Evolutionary conservation across 2,888 invertebrate genomes (phyloP).

Genomic region (Cheilosia grossa): DNA sequence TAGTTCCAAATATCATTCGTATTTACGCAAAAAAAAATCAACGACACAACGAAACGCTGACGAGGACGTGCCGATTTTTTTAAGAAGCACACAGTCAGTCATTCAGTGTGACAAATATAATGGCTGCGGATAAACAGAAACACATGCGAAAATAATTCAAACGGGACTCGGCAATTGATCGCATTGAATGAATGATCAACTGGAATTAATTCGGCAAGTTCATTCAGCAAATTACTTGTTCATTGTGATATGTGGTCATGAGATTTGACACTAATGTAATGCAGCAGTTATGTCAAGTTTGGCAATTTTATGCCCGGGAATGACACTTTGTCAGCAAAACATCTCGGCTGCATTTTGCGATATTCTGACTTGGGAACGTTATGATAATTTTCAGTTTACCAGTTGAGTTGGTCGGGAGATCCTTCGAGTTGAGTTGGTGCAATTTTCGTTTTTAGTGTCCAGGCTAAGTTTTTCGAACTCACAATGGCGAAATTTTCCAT

Average conservation of each 20-base stretch:
- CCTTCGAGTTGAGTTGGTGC: no score
- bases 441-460: no score
- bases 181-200: slow-evolving; percentile 45
- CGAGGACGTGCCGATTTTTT: slow-evolving; percentile 51
- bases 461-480: no score
- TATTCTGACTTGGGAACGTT: background rate
- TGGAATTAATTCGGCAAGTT: slow-evolving; percentile 44
- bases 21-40: slow-evolving; percentile 31
- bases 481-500: no score
- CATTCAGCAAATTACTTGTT: slow-evolving; percentile 47
- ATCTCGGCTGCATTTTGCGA: background rate
- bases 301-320: slow-evolving; percentile 26
- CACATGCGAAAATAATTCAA: slow-evolving; percentile 51
- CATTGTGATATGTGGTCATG: slow-evolving; percentile 37
- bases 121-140: slow-evolving; percentile 26
- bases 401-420: no score
- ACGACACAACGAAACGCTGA: slow-evolving; percentile 32
- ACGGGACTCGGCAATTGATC: slow-evolving; percentile 49
- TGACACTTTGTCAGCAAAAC: slow-evolving; percentile 19
- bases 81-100: slow-evolving; percentile 21
- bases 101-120: slow-evolving; percentile 26
- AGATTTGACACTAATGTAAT: slow-evolving; percentile 51
- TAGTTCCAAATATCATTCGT: slow-evolving; percentile 70
- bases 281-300: slow-evolving; percentile 42
- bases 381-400: background rate